phyloP scores from a whole-genome alignment of 35 echinoderm and acorn worm genomes.

The Hemicentrotus pulcherrimus region DNA sequence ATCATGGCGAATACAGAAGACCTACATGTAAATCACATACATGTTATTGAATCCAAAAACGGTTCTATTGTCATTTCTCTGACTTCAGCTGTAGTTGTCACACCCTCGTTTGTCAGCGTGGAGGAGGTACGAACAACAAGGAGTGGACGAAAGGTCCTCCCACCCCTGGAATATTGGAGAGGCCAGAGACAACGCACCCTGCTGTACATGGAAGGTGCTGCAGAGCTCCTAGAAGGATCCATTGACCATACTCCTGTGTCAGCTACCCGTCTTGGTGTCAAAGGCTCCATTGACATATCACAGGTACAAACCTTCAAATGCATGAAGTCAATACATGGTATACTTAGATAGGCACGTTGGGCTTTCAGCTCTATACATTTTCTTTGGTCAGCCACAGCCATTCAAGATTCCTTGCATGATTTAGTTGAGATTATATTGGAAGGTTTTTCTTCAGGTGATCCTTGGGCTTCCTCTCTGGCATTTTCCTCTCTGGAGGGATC shows the following conservation, averaged over 20 bases:
- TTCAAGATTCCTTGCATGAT: too few species aligned
- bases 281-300: conserved; percentile 47
- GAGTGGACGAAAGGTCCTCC: conserved; percentile 75
- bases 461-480: too few species aligned
- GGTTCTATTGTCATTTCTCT: not conserved
- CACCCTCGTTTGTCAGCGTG: conserved; percentile 15
- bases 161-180: conserved; percentile 86
- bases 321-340: too few species aligned
- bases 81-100: not conserved
- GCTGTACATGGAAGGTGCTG: conserved; percentile 19
- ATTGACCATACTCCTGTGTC: conserved; percentile 42
- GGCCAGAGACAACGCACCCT: conserved; percentile 59
- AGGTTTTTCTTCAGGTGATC: too few species aligned
- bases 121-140: conserved; percentile 65
- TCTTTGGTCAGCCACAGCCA: too few species aligned
- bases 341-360: too few species aligned
- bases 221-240: conserved; percentile 67
- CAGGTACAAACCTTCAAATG: not conserved
- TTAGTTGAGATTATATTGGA: too few species aligned
- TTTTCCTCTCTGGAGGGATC: too few species aligned
- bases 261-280: conserved; percentile 8
- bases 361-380: too few species aligned
- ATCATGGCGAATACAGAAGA: too few species aligned
- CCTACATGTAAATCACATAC: too few species aligned
- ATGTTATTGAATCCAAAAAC: too few species aligned